A percentile compares a stretch with the other conserved stretches of the same genome.
These are phyloP conservation scores for Acropora tenuis DNA, from an alignment of 64 coral and sea anemone species.

Conservation along the genomic window DNA sequence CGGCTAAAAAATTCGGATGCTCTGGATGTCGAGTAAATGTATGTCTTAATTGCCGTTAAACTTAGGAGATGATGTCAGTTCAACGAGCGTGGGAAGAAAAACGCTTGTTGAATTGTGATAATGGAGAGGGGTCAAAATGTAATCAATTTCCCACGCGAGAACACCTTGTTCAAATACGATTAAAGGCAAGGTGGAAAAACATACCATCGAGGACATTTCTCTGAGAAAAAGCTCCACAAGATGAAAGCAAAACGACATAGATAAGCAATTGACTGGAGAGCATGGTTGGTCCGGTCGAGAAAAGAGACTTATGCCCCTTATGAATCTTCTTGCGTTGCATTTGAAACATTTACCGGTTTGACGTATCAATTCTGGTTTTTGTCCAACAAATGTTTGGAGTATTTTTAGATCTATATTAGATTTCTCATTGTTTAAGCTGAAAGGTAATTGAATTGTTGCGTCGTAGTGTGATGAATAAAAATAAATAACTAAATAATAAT, in stretches of 20 bases:
- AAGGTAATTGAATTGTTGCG: background rate
- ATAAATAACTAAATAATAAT: background rate
- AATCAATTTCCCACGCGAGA: background rate
- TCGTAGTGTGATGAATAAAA: background rate
- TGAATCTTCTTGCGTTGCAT: background rate
- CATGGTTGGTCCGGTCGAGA: background rate
- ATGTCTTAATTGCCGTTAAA: too few species aligned
- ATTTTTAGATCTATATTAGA: background rate
- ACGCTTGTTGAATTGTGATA: too few species aligned
- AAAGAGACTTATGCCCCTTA: background rate
- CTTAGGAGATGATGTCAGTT: too few species aligned
- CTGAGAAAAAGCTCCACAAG: background rate
- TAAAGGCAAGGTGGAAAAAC: background rate
- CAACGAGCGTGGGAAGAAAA: too few species aligned
- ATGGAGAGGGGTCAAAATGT: too few species aligned
- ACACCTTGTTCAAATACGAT: background rate
- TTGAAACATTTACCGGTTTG: background rate
- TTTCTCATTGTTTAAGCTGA: slow-evolving; percentile 29
- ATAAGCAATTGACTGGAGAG: background rate
- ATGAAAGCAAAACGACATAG: background rate
- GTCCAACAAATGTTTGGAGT: slow-evolving; percentile 3
- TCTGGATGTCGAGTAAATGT: too few species aligned
- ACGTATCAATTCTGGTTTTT: slow-evolving; percentile 4
- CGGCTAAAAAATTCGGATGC: too few species aligned
- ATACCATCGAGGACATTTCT: background rate